Conservation (phyloP, 2,888 invertebrate species). For the Auanema freiburgensis region DNA sequence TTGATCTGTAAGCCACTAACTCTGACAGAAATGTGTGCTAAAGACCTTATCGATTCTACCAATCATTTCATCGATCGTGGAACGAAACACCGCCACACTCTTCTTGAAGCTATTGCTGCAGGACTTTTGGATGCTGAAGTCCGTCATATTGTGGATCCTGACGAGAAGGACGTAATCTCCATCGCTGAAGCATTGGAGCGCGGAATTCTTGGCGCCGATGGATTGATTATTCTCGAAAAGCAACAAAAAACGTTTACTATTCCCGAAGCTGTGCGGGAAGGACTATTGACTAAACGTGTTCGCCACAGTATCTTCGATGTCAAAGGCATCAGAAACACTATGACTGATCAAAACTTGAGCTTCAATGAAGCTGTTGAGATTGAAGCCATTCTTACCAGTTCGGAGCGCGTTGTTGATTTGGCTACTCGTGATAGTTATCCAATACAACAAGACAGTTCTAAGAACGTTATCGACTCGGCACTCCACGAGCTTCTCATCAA, state of each 20-base stretch:
- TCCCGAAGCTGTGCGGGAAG: constrained; percentile 84
- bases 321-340: constrained; percentile 81
- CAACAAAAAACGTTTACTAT: constrained; percentile 67
- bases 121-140: constrained; percentile 84
- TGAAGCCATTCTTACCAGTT: constrained; percentile 77
- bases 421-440: constrained; percentile 47
- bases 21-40: constrained; percentile 82
- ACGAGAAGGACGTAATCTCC: constrained; percentile 79
- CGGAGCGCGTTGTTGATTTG: constrained; percentile 59
- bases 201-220: constrained; percentile 78
- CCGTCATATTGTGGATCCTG: constrained; percentile 82
- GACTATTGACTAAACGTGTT: constrained; percentile 83
- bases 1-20: constrained; percentile 86
- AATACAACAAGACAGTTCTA: constrained; percentile 62
- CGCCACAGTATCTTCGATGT: constrained; percentile 88
- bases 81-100: constrained; percentile 75
- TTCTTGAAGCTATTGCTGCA: constrained; percentile 82
- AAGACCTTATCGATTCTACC: constrained; percentile 77
- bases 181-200: constrained; percentile 81
- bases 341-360: constrained; percentile 80
- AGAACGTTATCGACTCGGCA: constrained; percentile 65
- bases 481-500: constrained; percentile 78
- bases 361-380: constrained; percentile 80
- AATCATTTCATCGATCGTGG: constrained; percentile 81
- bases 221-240: constrained; percentile 71